phyloP scores from a whole-genome alignment of 2,888 invertebrate genomes.

The Synanthedon formicaeformis region DNA sequence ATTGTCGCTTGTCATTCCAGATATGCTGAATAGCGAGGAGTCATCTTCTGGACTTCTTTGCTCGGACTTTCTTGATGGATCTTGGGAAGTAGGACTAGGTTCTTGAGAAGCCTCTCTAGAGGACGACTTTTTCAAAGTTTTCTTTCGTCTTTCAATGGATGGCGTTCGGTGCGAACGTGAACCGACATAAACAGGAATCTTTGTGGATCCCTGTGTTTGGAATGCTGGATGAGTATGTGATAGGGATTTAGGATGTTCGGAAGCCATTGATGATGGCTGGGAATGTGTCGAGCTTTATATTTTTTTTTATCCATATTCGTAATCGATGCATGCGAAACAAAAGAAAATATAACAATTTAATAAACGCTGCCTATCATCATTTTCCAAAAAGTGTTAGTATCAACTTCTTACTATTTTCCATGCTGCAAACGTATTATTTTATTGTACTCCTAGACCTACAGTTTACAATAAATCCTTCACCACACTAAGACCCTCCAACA shows the following conservation, averaged over 20 bases:
- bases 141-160: constrained; percentile 49
- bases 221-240: constrained; percentile 67
- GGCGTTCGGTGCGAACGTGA: constrained; percentile 70
- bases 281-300: constrained; percentile 61
- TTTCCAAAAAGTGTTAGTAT: constrained; percentile 13
- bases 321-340: constrained; percentile 58
- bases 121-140: constrained; percentile 37
- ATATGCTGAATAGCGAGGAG: constrained; percentile 69
- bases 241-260: constrained; percentile 58
- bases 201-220: constrained; percentile 75
- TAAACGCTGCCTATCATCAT: constrained; percentile 6
- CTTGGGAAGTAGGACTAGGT: constrained; percentile 60
- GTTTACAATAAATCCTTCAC: no score
- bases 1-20: constrained; percentile 71
- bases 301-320: constrained; percentile 46
- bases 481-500: constrained; percentile 4
- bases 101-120: constrained; percentile 57
- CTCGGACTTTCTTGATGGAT: constrained; percentile 59
- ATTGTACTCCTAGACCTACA: no score
- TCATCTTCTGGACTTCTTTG: constrained; percentile 69
- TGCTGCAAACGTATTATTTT: neutral
- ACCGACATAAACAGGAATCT: constrained; percentile 80
- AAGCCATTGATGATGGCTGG: constrained; percentile 66
- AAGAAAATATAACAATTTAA: constrained; percentile 27
- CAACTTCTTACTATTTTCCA: constrained; percentile 10